A percentile compares a stretch with the other conserved stretches of the same genome.
Conservation (phyloP, 2,113 vertebrate species). For the Mungos mungo region DNA sequence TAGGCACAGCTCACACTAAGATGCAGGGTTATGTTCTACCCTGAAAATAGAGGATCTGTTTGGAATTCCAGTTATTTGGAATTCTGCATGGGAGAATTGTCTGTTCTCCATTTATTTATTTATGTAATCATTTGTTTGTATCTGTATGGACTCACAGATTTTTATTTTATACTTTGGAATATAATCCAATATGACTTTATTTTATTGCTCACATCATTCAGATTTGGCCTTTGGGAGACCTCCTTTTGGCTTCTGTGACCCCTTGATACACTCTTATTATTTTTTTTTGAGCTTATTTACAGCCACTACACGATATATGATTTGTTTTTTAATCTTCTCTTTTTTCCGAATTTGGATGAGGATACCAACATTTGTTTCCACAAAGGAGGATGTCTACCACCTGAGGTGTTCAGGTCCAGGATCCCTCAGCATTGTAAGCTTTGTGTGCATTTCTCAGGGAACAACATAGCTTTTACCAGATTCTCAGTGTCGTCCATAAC, state of each 20-base stretch:
- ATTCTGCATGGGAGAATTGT: not conserved
- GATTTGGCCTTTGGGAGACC: not conserved
- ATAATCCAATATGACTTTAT: not conserved
- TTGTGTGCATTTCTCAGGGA: not conserved
- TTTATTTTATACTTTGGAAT: slow-evolving; percentile 20
- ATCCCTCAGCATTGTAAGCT: not conserved
- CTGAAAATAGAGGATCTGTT: not conserved
- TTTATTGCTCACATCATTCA: not conserved
- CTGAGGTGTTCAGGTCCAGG: not conserved
- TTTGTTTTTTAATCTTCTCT: not conserved
- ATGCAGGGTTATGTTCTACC: not conserved
- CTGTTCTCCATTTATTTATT: not conserved
- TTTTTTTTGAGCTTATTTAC: not conserved
- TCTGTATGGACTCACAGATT: not conserved
- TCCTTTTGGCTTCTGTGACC: not conserved
- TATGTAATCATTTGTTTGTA: not conserved
- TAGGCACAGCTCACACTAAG: not conserved
- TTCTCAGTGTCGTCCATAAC: not conserved
- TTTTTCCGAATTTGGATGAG: not conserved
- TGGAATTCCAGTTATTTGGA: not conserved
- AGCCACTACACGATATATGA: not conserved
- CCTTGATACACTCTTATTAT: not conserved
- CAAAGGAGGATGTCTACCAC: not conserved
- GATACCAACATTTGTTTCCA: not conserved
- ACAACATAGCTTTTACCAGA: not conserved